Percentiles rank a stretch among this genome's conserved stretches.
Evolutionary conservation across 2,113 vertebrate genomes (phyloP).

Genomic region (Stercorarius parasiticus): DNA sequence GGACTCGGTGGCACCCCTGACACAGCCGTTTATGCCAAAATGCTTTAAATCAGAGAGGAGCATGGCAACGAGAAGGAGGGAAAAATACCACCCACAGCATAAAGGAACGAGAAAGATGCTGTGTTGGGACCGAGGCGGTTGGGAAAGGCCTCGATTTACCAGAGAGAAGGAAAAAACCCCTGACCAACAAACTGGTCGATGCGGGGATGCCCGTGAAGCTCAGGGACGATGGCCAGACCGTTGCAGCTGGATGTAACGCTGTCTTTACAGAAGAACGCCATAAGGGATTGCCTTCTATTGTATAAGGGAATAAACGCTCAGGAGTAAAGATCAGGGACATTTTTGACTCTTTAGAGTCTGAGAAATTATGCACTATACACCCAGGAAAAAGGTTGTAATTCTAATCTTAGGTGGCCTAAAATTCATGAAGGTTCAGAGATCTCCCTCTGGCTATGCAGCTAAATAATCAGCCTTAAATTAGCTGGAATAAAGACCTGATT

Average conservation of each 20-base stretch:
- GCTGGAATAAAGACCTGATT: neutral
- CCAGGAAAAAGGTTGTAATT: neutral
- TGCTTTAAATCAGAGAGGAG: neutral
- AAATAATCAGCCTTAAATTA: neutral
- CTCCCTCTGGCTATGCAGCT: neutral
- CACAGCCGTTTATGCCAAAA: neutral
- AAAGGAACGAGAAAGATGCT: neutral
- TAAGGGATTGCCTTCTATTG: neutral
- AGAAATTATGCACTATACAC: neutral
- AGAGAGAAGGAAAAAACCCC: neutral
- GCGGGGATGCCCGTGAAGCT: neutral
- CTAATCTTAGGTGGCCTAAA: neutral
- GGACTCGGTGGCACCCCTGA: neutral
- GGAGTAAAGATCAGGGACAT: neutral
- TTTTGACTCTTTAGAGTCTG: neutral
- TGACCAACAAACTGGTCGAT: neutral
- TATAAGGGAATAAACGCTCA: neutral
- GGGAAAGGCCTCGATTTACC: neutral
- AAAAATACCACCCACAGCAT: neutral
- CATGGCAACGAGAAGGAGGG: neutral
- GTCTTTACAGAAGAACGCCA: neutral
- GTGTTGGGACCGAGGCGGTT: neutral
- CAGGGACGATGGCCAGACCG: neutral
- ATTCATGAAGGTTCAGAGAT: neutral
- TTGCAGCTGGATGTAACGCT: neutral